These are phyloP conservation scores for Gallinago paraguaiae DNA, from an alignment of 2,113 vertebrate genomes.

Conservation along the genomic window DNA sequence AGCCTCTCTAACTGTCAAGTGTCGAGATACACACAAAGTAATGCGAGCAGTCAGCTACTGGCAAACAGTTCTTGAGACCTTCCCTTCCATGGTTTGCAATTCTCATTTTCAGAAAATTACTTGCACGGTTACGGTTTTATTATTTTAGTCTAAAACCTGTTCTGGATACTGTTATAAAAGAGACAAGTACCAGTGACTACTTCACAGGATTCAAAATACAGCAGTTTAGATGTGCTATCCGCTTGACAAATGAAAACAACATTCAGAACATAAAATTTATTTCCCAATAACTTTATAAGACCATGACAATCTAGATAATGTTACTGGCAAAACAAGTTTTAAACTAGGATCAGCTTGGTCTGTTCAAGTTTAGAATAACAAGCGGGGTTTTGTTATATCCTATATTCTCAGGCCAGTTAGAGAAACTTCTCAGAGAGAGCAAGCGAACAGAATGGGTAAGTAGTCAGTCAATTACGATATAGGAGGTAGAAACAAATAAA, in stretches of 20 bases:
- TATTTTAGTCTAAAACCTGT: background rate
- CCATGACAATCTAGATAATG: background rate
- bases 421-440: background rate
- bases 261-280: background rate
- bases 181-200: background rate
- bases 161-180: background rate
- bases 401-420: background rate
- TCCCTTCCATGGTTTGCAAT: background rate
- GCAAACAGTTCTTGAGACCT: background rate
- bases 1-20: background rate
- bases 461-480: background rate
- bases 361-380: background rate
- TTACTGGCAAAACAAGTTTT: background rate
- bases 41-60: background rate
- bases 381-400: background rate
- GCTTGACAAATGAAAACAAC: background rate
- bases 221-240: background rate
- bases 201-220: background rate
- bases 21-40: background rate
- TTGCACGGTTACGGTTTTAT: background rate
- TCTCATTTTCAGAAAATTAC: background rate
- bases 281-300: background rate
- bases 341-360: background rate
- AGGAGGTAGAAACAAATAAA: background rate
- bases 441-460: background rate